Evolutionary conservation across 2,113 vertebrate species (phyloP), one percentile per base, ranked within the genome.

Genomic region (Calyptommatus sinebrachiatus): DNA sequence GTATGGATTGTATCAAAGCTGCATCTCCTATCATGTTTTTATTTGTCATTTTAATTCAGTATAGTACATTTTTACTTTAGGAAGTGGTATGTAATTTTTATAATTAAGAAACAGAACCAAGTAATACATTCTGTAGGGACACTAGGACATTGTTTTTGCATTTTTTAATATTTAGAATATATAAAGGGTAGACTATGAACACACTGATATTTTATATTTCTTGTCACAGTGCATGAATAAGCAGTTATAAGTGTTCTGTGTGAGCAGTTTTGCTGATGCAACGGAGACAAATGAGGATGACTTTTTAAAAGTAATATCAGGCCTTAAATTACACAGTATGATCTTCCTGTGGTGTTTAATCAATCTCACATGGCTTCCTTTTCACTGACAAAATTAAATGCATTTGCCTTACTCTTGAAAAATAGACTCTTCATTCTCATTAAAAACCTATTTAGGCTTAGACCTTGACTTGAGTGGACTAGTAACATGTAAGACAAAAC

Each of bases 401-500:
- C 14, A 74, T 73, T 57, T 75, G 20, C 1, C 68, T 0, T 76
- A 68, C 4, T 5, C 4, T 75, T 85, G 69, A 83, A 85, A 73
- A 71, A 72, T 3, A 66, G 29, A 0, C 0, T 11, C 41, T 80
- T 45, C 0, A 29, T 79, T 83, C 85, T 73, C 78, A 73, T 73
- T 16, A 57, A 83, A 46, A 76, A 5, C 12, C 57, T 66, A 26
- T 14, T 7, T 73, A 0, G n/a, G 7, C 45, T 78, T 77, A 84
- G 26, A 82, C 31, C 46, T 82, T 84, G 70, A 88, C 29, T 50
- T 53, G 31, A 74, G 21, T 24, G 68, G n/a, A 24, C 31, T 61
- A 35, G 66, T 10, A 80, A 80, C 7, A 70, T 28, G 31, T 8
- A 60, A 85, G 68, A 80, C 4, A 10, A 80, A 67, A 18, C 41